Conservation (phyloP, 2,797 vertebrate genomes). For the Aldrovandia affinis region DNA sequence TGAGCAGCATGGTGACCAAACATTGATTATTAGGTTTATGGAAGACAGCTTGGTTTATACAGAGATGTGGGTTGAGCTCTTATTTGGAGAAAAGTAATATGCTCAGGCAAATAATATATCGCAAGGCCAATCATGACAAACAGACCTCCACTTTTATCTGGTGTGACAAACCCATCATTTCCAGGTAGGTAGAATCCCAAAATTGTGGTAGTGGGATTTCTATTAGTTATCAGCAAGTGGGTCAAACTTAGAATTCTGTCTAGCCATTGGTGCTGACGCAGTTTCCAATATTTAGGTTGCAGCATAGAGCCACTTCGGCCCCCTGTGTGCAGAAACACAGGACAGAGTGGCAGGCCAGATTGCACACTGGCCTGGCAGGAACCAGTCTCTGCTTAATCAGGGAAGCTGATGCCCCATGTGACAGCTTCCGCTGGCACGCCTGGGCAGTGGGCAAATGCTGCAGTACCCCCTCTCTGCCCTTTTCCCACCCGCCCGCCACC, state of each 20-base stretch:
- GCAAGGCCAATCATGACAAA: no score
- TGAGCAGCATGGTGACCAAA: no score
- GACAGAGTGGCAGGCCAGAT: neutral
- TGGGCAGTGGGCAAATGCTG: neutral
- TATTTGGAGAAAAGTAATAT: no score
- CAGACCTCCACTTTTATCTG: no score
- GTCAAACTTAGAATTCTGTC: neutral
- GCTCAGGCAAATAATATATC: no score
- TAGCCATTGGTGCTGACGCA: neutral
- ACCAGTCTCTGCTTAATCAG: conserved; percentile 1
- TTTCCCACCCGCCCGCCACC: neutral
- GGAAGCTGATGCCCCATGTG: neutral
- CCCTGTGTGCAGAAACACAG: neutral
- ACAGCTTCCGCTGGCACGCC: neutral
- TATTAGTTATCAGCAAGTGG: neutral
- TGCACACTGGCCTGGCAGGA: neutral
- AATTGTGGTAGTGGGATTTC: neutral
- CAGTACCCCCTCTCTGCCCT: neutral
- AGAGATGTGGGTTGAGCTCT: no score
- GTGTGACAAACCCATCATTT: no score
- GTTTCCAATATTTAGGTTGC: neutral
- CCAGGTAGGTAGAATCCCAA: neutral
- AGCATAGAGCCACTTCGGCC: neutral
- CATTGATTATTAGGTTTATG: no score
- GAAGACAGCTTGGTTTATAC: no score